Percentiles rank a stretch among this genome's conserved stretches.
Conservation (phyloP, 2,113 vertebrate genomes). For the Tyto alba region DNA sequence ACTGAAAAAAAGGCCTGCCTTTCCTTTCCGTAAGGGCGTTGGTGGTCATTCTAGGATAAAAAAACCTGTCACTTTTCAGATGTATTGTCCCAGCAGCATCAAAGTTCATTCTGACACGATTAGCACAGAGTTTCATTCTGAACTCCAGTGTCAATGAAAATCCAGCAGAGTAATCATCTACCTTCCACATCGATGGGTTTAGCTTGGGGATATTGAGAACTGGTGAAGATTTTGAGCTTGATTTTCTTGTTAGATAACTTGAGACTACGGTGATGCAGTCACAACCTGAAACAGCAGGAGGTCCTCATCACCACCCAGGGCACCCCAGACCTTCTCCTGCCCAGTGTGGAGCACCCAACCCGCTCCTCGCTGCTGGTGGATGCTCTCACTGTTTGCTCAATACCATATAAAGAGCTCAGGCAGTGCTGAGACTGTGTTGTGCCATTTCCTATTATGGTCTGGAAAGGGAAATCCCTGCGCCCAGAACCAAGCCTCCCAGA, state of each 20-base stretch:
- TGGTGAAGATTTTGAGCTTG: neutral
- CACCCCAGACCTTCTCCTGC: neutral
- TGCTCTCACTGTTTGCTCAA: neutral
- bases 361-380: neutral
- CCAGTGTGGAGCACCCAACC: neutral
- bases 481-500: neutral
- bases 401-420: constrained; percentile 62
- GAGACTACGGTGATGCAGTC: neutral
- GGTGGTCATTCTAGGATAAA: neutral
- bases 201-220: neutral
- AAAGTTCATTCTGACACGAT: neutral
- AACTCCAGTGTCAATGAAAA: neutral
- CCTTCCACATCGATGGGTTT: neutral
- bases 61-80: neutral
- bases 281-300: neutral
- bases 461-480: constrained; percentile 60
- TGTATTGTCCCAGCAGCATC: neutral
- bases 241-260: neutral
- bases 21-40: neutral
- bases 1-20: neutral
- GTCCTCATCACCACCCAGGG: neutral
- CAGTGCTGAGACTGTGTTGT: neutral
- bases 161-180: neutral
- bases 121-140: neutral
- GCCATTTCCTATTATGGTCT: constrained; percentile 75